Percentiles rank a stretch among this genome's conserved stretches.
Conservation (phyloP, 2,113 vertebrate genomes). For the Monopterus albus region DNA sequence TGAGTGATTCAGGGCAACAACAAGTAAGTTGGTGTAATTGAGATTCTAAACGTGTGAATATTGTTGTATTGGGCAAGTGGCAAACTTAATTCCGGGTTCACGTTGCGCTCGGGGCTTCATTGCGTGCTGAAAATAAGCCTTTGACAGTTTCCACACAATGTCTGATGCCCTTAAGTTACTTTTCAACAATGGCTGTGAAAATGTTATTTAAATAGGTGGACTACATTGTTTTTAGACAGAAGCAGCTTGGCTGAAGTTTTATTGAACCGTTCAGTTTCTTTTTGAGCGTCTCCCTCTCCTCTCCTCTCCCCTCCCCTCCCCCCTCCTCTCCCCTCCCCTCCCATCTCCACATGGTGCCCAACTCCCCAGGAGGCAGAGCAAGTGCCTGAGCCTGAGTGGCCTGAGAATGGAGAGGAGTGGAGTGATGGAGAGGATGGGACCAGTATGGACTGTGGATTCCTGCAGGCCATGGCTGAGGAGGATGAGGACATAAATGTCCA, state of each 20-base stretch:
- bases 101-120: no score
- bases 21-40: conserved; percentile 68
- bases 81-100: no score
- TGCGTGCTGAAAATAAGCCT: no score
- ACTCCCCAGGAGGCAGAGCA: conserved; percentile 36
- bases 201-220: no score
- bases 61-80: not conserved
- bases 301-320: no score
- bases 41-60: not conserved
- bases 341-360: not conserved
- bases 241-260: no score
- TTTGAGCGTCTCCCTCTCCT: no score
- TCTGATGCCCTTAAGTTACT: not conserved
- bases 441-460: conserved; percentile 78
- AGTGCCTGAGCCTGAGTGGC: conserved; percentile 70
- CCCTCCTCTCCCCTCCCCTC: no score
- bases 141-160: no score
- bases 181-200: no score
- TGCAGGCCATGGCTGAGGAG: conserved; percentile 88
- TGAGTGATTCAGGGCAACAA: conserved; percentile 75
- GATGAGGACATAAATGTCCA: conserved; percentile 88
- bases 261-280: no score
- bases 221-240: no score
- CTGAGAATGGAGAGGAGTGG: conserved; percentile 83
- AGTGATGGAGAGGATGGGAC: conserved; percentile 72